Conservation (phyloP, 2,797 vertebrate genomes). For the Corythornis leucogaster region DNA sequence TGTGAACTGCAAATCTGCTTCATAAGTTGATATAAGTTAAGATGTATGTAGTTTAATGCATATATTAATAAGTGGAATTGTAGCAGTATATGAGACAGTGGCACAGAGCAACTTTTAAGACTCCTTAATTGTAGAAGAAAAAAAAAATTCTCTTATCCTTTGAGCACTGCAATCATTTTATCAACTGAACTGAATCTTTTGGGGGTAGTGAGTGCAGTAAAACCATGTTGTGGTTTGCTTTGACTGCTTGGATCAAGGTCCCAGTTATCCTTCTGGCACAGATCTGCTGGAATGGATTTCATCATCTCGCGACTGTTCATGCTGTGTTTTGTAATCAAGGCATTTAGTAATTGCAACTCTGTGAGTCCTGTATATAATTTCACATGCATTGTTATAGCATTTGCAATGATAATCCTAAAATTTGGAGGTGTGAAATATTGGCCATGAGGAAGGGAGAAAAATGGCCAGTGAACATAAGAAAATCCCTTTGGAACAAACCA, state of each 20-base stretch:
- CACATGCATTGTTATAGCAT: neutral
- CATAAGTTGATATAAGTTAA: neutral
- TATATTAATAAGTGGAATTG: neutral
- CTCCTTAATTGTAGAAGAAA: neutral
- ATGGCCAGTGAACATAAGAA: neutral
- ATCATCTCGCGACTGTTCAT: neutral
- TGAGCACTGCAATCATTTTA: neutral
- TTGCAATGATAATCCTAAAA: neutral
- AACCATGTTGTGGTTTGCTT: neutral
- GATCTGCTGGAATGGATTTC: slow-evolving; percentile 1
- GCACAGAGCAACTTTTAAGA: neutral
- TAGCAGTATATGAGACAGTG: neutral
- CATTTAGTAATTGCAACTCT: neutral
- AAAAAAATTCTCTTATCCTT: neutral
- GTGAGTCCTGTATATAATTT: neutral
- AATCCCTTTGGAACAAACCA: neutral
- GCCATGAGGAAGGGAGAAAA: neutral
- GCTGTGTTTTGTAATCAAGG: slow-evolving; percentile 12
- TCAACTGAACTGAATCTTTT: neutral
- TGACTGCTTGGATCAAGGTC: slow-evolving; percentile 7
- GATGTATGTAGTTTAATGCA: neutral
- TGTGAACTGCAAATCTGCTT: neutral
- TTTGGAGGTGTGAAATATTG: neutral
- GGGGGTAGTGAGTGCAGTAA: neutral
- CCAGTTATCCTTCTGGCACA: neutral